Base-by-base conservation (phyloP, 2,113 vertebrate genomes). In the Bos javanicus region DNA sequence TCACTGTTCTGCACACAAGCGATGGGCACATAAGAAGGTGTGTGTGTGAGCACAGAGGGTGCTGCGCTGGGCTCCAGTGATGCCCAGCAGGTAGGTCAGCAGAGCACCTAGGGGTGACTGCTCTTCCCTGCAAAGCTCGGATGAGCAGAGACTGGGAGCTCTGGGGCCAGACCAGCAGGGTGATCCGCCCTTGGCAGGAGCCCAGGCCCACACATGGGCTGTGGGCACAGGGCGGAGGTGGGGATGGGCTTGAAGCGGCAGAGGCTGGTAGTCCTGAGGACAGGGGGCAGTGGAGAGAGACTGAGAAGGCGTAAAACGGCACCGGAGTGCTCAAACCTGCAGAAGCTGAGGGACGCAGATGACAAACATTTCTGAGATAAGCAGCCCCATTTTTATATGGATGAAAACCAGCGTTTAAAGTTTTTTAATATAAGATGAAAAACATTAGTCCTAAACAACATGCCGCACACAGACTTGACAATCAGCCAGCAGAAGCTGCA, bases 281-380 rank as follows among this genome's bases (percentile, higher is more conserved):
- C 50, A 23, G 21, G 3, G 80, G 48, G 30, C 25, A n/a, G 33
- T 6, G 4, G 90, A 15, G n/a, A 16, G 59, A 43, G 12, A 30
- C 23, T 0, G 10, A 39, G 59, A 9, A 3, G 5, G 26, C 1
- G 6, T 30, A 21, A 14, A 39, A 28, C 0, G 1, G 67, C n/a
- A 71, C 67, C 1, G 0, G 67, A 71, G 67, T 1, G 19, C 67
- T 5, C 46, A 23, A 12, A 64, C 11, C 26, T 5, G 48, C n/a
- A 4, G 8, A n/a, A 59, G 57, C 36, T 30, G 43, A 52, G 7
- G 21, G 62, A 39, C 1, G 7, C 14, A 11, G 28, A 36, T n/a
- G 14, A 2, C 21, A 43, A 28, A 60, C 5, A 28, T 19, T n/a
- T 83, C 30, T 17, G 43, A 11, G 64, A 62, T 56, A 86, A 36